Conservation (phyloP, 2,113 vertebrate genomes). For the Lamprotornis superbus region DNA sequence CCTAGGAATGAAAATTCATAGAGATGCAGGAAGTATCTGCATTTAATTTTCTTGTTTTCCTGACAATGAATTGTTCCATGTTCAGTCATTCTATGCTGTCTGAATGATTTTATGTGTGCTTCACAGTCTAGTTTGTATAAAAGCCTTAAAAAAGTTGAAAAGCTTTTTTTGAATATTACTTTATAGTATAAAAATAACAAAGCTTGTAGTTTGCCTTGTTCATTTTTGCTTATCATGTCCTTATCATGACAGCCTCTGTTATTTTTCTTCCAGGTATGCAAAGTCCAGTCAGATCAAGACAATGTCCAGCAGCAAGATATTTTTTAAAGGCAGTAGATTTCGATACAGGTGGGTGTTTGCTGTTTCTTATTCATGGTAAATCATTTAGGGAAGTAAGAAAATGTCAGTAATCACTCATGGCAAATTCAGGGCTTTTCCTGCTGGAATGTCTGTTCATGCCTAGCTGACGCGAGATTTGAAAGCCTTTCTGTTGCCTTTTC, state of each 20-base stretch:
- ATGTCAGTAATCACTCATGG: neutral
- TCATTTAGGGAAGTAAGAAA: neutral
- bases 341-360: conserved; percentile 85
- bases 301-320: conserved; percentile 96
- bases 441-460: neutral
- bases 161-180: neutral
- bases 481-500: neutral
- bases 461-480: neutral
- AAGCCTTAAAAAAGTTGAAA: neutral
- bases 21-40: neutral
- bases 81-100: neutral
- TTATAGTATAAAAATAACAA: neutral
- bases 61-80: neutral
- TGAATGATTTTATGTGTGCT: neutral
- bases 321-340: conserved; percentile 99
- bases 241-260: neutral
- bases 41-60: neutral
- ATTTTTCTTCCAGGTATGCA: conserved; percentile 83
- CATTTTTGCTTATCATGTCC: neutral
- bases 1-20: neutral
- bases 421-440: neutral
- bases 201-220: neutral
- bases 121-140: neutral
- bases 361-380: neutral
- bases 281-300: conserved; percentile 99